Base-by-base conservation (phyloP, 2,888 invertebrate species). In the Synanthedon formicaeformis region DNA sequence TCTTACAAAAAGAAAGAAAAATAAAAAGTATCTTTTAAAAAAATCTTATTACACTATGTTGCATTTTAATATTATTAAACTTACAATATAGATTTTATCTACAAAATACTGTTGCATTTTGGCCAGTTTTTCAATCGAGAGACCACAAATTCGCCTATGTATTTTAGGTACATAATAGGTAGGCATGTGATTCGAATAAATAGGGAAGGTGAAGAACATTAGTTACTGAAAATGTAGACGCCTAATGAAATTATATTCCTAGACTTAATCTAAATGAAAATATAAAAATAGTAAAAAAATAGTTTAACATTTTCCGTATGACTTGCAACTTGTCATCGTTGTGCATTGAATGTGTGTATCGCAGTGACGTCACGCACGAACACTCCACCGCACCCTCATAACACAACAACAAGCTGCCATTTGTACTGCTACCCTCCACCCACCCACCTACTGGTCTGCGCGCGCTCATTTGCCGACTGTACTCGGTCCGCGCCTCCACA, bases 281-380 rank as follows among this genome's bases (percentile, higher is more conserved):
- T 86, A 87, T 83, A 86, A 87, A 87, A 87, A 85, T 85, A 81
- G 84, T 86, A 86, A 87, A 87, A 71, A 86, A 87, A 86, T 84
- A 82, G 78, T 83, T 79, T 82, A 82, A 84, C 79, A 82, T 81
- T 76, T 34, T 82, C 70, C 69, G 66, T 70, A 53, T 76, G 76
- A 34, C 34, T 34, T 10, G 34, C 78, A 79, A 76, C 78, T 78
- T 78, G 82, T 75, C 73, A 75, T 73, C 75, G 79, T 78, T 80
- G 80, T 81, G 83, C 81, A 69, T 71, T 67, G 71, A 70, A 72
- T 57, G 52, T 54, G 55, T 56, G 50, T 27, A 2, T 34, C n/a
- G 14, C 23, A 14, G 16, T 53, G 50, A 50, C 40, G 27, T 11
- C 40, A 50, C 11, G 27, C 23, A 23, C 23, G 23, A 16, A 16